A percentile compares a stretch with the other conserved stretches of the same genome.
phyloP scores from a whole-genome alignment of 2,113 vertebrate genomes.

The rabbit (Oryctolagus cuniculus) region mOryCun1.1 NC_091444.1:2415501-2416000 shows the following conservation, averaged over 20 bases:
- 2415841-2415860: neutral
- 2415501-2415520: conserved; percentile 99
- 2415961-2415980: conserved; percentile 22
- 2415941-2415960: conserved; percentile 17
- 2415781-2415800: conserved; percentile 43
- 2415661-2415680: conserved; percentile 8
- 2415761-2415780: conserved; percentile 44
- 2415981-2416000: neutral
- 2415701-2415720: neutral
- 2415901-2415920: neutral
- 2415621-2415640: conserved; percentile 99
- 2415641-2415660: conserved; percentile 93
- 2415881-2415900: neutral
- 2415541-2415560: conserved; percentile 93
- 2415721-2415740: neutral
- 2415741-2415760: neutral
- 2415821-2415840: neutral
- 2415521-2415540: conserved; percentile 93
- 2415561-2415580: conserved; percentile 95
- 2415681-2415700: neutral
- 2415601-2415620: conserved; percentile 95
- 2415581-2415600: conserved; percentile 97
- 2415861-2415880: neutral
- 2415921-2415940: conserved; percentile 4
- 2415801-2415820: neutral